These are phyloP conservation scores for Rhodeus uyekii DNA, from an alignment of 2,797 vertebrate species.

Conservation along the genomic window DNA sequence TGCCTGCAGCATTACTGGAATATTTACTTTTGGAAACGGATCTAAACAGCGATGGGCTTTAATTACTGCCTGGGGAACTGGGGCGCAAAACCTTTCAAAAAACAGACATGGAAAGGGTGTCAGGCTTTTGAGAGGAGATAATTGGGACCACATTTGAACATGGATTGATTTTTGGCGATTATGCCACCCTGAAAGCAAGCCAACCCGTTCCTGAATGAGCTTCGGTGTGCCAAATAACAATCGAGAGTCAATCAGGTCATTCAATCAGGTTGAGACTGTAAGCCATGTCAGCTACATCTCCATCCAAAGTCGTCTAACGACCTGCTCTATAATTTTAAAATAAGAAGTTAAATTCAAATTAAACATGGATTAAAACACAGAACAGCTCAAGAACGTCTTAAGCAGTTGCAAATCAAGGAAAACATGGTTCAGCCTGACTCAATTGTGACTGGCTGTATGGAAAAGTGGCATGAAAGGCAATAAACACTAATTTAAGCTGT, in stretches of 20 bases:
- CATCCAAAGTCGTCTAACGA: neutral
- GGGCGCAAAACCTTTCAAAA: slow-evolving; percentile 32
- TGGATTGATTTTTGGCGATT: slow-evolving; percentile 31
- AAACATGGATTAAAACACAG: too few relatives aligned
- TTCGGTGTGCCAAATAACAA: neutral
- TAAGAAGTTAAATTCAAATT: too few relatives aligned
- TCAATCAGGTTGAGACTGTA: neutral
- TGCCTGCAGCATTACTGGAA: neutral
- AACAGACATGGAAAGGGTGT: slow-evolving; percentile 46
- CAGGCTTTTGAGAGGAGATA: slow-evolving; percentile 23
- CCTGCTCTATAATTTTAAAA: neutral
- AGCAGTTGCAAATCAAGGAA: neutral
- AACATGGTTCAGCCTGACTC: neutral
- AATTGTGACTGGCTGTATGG: neutral
- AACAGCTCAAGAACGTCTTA: too few relatives aligned
- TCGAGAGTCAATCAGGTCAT: too few relatives aligned
- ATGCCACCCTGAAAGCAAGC: slow-evolving; percentile 8
- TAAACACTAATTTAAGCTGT: neutral
- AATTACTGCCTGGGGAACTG: slow-evolving; percentile 38
- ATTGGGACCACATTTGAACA: slow-evolving; percentile 30
- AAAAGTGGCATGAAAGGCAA: neutral
- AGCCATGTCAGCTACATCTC: neutral
- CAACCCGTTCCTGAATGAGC: slow-evolving; percentile 17
- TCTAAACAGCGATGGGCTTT: slow-evolving; percentile 28
- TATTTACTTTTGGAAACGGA: slow-evolving; percentile 16